A percentile compares a stretch with the other conserved stretches of the same genome.
Conservation (phyloP, 64 coral and sea anemone genomes). For the Montipora efflorescens region DNA sequence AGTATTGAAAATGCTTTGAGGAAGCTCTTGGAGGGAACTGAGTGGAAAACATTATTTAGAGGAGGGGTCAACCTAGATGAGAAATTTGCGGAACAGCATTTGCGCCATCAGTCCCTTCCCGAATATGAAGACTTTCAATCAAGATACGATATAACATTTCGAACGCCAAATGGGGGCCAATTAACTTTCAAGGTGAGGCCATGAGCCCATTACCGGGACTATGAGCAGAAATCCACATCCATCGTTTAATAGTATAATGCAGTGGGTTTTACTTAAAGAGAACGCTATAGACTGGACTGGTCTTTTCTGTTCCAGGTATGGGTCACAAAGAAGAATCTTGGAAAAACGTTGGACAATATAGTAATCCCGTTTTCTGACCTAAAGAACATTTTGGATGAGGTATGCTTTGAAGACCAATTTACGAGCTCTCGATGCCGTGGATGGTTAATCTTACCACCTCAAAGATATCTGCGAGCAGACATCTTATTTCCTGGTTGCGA, state of each 20-base stretch:
- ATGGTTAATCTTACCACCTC: neutral
- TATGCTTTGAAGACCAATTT: neutral
- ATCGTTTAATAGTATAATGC: too few relatives aligned
- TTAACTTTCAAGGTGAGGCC: neutral
- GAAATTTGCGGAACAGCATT: neutral
- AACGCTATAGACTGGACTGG: too few relatives aligned
- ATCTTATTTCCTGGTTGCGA: constrained; percentile 37
- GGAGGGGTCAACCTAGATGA: neutral
- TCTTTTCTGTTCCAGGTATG: neutral
- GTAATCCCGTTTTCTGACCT: neutral
- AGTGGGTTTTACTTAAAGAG: too few relatives aligned
- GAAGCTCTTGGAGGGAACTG: neutral
- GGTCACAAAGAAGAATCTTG: neutral
- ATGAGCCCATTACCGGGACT: too few relatives aligned
- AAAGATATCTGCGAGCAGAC: neutral
- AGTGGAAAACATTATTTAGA: neutral
- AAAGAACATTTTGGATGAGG: neutral
- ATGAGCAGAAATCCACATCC: too few relatives aligned
- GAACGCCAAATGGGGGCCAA: neutral
- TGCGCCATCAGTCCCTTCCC: neutral
- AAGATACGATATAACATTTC: constrained; percentile 23
- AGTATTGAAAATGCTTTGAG: too few relatives aligned
- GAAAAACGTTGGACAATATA: neutral
- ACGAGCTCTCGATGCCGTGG: neutral
- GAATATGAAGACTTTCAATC: neutral